Evolutionary conservation across 1,140 invertebrate species (phyloP), one percentile per base, ranked within the genome.

Genomic region (Drosophila takahashii): DNA sequence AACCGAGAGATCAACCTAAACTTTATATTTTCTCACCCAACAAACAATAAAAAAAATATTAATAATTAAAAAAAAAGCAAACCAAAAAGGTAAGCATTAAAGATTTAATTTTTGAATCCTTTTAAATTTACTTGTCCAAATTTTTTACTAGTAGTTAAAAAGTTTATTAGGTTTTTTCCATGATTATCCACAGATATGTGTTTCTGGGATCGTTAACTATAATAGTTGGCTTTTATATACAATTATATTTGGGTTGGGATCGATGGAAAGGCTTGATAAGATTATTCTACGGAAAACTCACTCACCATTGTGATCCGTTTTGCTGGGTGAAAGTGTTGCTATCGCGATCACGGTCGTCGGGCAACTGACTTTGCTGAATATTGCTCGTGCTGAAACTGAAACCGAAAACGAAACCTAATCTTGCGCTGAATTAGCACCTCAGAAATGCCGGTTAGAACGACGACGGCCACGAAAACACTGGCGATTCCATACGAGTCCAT

Each of bases 401-500:
- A 65, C 27, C 18, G 44, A 60, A 59, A 58, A 27, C 39, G 2
- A 27, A 22, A 27, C 41, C 13, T n/a, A 32, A 13, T 64, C 59
- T 26, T 36, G 36, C 51, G 48, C 60, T 42, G 56, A 65, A 67
- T 67, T 65, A 67, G 64, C 64, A 67, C 64, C 64, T 65, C n/a
- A 8, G 27, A 29, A 10, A 26, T 26, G 18, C 44, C 45, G 22
- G 45, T 27, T 7, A 32, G 47, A 50, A 50, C 48, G 29, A 32
- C 47, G 26, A 34, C 47, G 16, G 10, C 29, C 27, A 11, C 29
- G 3, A 18, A 16, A 51, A 18, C 15, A 51, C 29, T 51, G 47
- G 5, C 2, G 27, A 50, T 6, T 32, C 29, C 8, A n/a, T n/a
- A n/a, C n/a, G 22, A 22, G 22, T 22, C 13, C 29, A 34, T 34